These are phyloP conservation scores for Etia nguti DNA, from an alignment of 2,113 vertebrate species.

Conservation along the genomic window DNA sequence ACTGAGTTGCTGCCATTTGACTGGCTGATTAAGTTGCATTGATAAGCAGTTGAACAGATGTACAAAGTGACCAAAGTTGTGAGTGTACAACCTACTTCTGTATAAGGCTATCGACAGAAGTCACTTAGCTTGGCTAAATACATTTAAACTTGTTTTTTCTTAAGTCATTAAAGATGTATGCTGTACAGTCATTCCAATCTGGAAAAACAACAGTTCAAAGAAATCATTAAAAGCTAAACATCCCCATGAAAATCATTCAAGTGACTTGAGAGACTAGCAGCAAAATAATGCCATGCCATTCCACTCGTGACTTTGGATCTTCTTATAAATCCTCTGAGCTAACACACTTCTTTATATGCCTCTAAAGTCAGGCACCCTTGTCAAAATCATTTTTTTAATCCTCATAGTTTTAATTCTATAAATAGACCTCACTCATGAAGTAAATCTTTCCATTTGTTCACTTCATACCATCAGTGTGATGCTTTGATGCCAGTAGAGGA, in stretches of 20 bases:
- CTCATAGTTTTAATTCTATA: conserved; percentile 51
- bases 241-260: background rate
- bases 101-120: background rate
- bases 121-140: background rate
- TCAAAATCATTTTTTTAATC: conserved; percentile 60
- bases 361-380: conserved; percentile 47
- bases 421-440: conserved; percentile 47
- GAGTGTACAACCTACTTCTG: background rate
- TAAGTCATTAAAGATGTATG: background rate
- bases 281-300: background rate
- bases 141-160: background rate
- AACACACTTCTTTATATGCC: conserved; percentile 52
- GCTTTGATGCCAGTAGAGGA: conserved; percentile 9
- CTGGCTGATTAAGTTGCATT: background rate
- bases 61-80: background rate
- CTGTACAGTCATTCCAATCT: background rate
- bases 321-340: background rate
- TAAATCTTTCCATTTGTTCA: conserved; percentile 68
- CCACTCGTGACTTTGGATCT: background rate
- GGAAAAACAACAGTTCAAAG: background rate
- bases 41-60: background rate
- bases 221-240: background rate
- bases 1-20: background rate
- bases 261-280: background rate
- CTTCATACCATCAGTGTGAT: conserved; percentile 49